A percentile compares a stretch with the other conserved stretches of the same genome.
phyloP scores from a whole-genome alignment of 2,888 invertebrate genomes.

The Resseliella maxima region DNA sequence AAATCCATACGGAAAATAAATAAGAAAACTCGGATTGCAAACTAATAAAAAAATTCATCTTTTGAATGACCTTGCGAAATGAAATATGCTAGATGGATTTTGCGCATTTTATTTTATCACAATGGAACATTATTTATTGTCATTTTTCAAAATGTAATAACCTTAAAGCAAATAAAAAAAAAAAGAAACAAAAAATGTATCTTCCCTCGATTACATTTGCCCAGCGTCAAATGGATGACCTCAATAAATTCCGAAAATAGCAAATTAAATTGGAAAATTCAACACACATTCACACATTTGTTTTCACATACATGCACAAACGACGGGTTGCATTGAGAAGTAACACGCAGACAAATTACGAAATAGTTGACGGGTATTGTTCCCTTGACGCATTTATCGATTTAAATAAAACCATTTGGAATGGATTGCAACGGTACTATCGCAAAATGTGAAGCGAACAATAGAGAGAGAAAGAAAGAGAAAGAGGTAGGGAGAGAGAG shows the following conservation, averaged over 20 bases:
- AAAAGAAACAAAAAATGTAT: no score
- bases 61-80: constrained; percentile 10
- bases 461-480: not conserved
- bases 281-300: not conserved
- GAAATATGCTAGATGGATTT: constrained; percentile 4
- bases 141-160: not conserved
- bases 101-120: constrained; percentile 1
- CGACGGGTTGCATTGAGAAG: not conserved
- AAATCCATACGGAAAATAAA: no score
- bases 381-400: constrained; percentile 54
- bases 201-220: not conserved
- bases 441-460: not conserved
- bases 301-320: not conserved
- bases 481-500: not conserved
- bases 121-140: not conserved
- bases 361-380: constrained; percentile 42
- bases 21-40: no score
- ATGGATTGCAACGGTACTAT: constrained; percentile 35
- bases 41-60: no score
- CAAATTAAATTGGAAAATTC: constrained; percentile 53
- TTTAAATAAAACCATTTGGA: constrained; percentile 28
- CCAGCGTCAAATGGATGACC: constrained; percentile 31
- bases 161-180: no score
- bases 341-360: constrained; percentile 41
- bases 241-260: constrained; percentile 44